These are phyloP conservation scores for Danio aesculapii DNA, from an alignment of 2,797 vertebrate species.

Conservation along the genomic window DNA sequence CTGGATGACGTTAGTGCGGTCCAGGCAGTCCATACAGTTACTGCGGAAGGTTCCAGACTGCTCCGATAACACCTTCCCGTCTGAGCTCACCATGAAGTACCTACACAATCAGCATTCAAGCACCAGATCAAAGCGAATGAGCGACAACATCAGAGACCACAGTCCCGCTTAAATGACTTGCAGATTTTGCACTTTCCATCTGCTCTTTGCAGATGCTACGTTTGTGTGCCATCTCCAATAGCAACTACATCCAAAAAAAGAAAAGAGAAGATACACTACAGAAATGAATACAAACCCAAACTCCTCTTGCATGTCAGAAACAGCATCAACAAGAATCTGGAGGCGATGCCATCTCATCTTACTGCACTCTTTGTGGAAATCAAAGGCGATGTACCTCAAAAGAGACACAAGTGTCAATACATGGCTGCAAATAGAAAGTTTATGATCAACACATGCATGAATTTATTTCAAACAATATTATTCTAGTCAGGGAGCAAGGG, in stretches of 20 bases:
- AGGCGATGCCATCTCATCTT: conserved; percentile 97
- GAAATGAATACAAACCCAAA: conserved; percentile 80
- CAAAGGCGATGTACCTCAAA: conserved; percentile 91
- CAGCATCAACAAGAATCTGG: conserved; percentile 88
- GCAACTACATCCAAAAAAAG: neutral
- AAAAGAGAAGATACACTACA: neutral
- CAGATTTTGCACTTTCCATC: conserved; percentile 3
- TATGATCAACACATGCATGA: neutral
- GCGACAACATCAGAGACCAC: conserved; percentile 16
- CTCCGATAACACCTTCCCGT: conserved; percentile 82
- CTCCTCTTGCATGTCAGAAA: conserved; percentile 91
- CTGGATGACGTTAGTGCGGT: conserved; percentile 96
- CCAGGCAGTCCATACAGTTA: conserved; percentile 98
- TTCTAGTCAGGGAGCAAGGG: too few species aligned
- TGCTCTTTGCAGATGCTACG: neutral
- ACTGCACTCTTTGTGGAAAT: conserved; percentile 99
- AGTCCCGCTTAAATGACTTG: neutral
- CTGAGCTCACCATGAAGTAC: conserved; percentile 91
- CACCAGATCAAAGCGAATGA: neutral
- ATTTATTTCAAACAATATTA: neutral
- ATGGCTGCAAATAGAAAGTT: neutral
- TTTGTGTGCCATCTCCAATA: neutral
- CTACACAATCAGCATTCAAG: conserved; percentile 68
- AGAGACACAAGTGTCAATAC: neutral
- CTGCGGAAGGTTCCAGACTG: conserved; percentile 95